Conservation (phyloP, 2,888 invertebrate genomes). For the Melikaiella ostensackeni region DNA sequence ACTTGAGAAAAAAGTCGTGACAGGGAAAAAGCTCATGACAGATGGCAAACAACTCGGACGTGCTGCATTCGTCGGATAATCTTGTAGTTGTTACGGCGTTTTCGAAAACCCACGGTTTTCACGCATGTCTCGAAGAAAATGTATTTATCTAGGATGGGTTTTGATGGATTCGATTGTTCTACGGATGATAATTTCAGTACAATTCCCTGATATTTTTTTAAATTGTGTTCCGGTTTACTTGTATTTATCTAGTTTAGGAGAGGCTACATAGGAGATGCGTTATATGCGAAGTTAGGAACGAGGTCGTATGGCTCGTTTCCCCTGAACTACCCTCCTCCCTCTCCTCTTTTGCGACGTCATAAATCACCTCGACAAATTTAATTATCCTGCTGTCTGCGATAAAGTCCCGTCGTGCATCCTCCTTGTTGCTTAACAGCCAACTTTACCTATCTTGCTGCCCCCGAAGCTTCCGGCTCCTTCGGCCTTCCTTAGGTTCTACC, state of each 20-base stretch:
- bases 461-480: constrained; percentile 61
- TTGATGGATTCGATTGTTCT: background rate
- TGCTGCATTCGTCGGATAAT: too few species aligned
- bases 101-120: too few species aligned
- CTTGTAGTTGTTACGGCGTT: too few species aligned
- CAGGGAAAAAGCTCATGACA: too few species aligned
- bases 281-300: constrained; percentile 15
- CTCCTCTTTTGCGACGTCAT: constrained; percentile 73
- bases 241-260: background rate
- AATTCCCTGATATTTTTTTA: background rate
- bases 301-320: constrained; percentile 40
- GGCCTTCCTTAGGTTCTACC: constrained; percentile 42
- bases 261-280: constrained; percentile 2
- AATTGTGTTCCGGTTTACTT: background rate
- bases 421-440: constrained; percentile 62
- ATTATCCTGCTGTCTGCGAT: constrained; percentile 80
- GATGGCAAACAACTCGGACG: too few species aligned
- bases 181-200: background rate
- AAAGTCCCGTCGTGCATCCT: constrained; percentile 73
- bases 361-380: constrained; percentile 81
- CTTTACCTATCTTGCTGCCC: constrained; percentile 66
- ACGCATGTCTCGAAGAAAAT: too few species aligned
- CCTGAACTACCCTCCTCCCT: constrained; percentile 31
- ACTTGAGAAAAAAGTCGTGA: too few species aligned
- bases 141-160: too few species aligned